A percentile compares a stretch with the other conserved stretches of the same genome.
phyloP scores from a whole-genome alignment of 64 coral and sea anemone genomes.

The Acropora tenuis region DNA sequence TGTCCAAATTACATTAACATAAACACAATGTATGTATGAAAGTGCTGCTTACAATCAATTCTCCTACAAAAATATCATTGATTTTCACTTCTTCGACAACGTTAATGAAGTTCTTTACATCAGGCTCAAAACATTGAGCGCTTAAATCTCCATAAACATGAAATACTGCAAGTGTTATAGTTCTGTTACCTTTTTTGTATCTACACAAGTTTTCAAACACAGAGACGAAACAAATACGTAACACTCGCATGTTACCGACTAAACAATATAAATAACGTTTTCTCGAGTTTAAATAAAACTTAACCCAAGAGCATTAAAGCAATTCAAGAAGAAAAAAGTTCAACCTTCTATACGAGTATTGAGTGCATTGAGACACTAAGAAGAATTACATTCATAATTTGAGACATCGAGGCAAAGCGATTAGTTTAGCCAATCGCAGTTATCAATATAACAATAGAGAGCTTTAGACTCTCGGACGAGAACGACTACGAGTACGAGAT shows the following conservation, averaged over 20 bases:
- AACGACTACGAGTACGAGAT: too few relatives aligned
- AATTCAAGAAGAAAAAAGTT: too few relatives aligned
- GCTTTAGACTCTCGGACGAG: too few relatives aligned
- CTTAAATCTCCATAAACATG: not conserved
- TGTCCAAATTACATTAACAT: not conserved
- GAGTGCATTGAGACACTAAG: too few relatives aligned
- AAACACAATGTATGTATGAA: not conserved
- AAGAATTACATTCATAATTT: too few relatives aligned
- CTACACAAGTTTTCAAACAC: not conserved
- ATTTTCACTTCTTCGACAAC: not conserved
- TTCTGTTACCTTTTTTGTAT: too few relatives aligned
- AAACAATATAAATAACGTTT: not conserved
- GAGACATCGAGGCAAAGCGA: too few relatives aligned
- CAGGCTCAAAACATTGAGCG: not conserved
- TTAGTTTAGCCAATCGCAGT: too few relatives aligned
- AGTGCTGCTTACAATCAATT: not conserved
- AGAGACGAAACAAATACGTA: not conserved
- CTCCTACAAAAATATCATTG: constrained; percentile 15
- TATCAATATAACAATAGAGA: too few relatives aligned
- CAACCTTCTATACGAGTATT: too few relatives aligned
- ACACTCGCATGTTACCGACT: not conserved
- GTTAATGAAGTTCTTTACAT: not conserved
- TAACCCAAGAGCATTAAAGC: too few relatives aligned
- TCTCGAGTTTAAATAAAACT: not conserved
- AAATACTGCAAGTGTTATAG: not conserved